Evolutionary conservation across 92 coral and sea anemone genomes (phyloP).

Genomic region (Ricordea florida): DNA sequence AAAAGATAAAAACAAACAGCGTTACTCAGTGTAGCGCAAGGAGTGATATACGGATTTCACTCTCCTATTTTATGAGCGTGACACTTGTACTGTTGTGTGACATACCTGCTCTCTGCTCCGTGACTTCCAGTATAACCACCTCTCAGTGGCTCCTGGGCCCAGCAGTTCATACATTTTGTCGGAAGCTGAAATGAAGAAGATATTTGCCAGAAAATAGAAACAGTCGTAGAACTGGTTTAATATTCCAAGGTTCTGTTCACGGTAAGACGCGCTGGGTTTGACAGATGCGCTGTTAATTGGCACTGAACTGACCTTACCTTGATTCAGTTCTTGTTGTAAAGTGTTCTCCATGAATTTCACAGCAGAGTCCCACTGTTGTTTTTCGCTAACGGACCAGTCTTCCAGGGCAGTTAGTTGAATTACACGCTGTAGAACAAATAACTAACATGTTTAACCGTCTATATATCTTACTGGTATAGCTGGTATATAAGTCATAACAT

Average conservation of each 20-base stretch:
- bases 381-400: slow-evolving; percentile 97
- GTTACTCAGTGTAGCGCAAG: background rate
- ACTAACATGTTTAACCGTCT: background rate
- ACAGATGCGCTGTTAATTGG: too few relatives aligned
- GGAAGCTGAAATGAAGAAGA: slow-evolving; percentile 60
- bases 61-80: too few relatives aligned
- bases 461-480: too few relatives aligned
- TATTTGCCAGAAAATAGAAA: too few relatives aligned
- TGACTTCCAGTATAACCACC: slow-evolving; percentile 96
- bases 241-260: too few relatives aligned
- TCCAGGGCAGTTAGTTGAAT: slow-evolving; percentile 97
- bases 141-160: slow-evolving; percentile 91
- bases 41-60: too few relatives aligned
- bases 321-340: slow-evolving; percentile 71
- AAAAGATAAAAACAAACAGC: background rate
- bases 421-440: slow-evolving; percentile 63
- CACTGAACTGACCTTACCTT: slow-evolving; percentile 68
- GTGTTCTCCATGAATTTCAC: slow-evolving; percentile 90
- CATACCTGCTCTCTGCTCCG: slow-evolving; percentile 80
- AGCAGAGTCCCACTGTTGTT: slow-evolving; percentile 96
- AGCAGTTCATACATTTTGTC: slow-evolving; percentile 79
- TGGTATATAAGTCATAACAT: too few relatives aligned
- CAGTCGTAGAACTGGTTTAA: too few relatives aligned
- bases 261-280: too few relatives aligned
- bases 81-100: background rate